Evolutionary conservation across 2,888 invertebrate species (phyloP), one percentile per base, ranked within the genome.

Genomic region (Dasysyrphus tricinctus): DNA sequence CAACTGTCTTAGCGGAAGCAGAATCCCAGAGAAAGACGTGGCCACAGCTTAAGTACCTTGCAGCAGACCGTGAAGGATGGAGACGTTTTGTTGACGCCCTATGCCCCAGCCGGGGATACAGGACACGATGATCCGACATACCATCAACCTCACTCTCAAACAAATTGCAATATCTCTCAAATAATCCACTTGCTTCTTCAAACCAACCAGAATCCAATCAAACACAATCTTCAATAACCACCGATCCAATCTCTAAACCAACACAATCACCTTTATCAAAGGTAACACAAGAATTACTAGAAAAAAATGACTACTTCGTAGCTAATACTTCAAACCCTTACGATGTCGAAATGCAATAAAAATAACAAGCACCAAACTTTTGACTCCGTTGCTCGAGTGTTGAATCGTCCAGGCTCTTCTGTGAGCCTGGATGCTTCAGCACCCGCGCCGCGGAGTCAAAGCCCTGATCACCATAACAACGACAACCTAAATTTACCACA

Each of bases 301-400:
- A 59, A 0, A 19, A 59, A 19, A 59, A 59, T 19, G 3, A 59
- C 11, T 59, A 59, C 19, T 59, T 39, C 7, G 12, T 19, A 19
- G 19, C 32, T 6, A 32, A 12, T 7, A 12, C 19, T 7, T 11
- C 19, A 7, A 39, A 39, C 3, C 37, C 19, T 0, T 3, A 59
- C 11, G 19, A 59, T 59, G 59, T 19, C 12, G 19, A 59, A 12
- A 59, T 59, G 39, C 7, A 59, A 19, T 39, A 14, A 59, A 24
- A 19, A 39, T 24, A 11, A 19, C 12, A 39, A 11, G 0, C 5
- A 0, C 12, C 1, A 4, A 16, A 16, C 16, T n/a, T 9, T 11
- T 49, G 49, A 49, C 49, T 49, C 49, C 49, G 49, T 7, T 49
- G 49, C n/a, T 47, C 47, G 47, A 7, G 16, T 5, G 42, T 42